Evolutionary conservation across 2,888 invertebrate genomes (phyloP).

Genomic region (Eupelmus urozonus): DNA sequence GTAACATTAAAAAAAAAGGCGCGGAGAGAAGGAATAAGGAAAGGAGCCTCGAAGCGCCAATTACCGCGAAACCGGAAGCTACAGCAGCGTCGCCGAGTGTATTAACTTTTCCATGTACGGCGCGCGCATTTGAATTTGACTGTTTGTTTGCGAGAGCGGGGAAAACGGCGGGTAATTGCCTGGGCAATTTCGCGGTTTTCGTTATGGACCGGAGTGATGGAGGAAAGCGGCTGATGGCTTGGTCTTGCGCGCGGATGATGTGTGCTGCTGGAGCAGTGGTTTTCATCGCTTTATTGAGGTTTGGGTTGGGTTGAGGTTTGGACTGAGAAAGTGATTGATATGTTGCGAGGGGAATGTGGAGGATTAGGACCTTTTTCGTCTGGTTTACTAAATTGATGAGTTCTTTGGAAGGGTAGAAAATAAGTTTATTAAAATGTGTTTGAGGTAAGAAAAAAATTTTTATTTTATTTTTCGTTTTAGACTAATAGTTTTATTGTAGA

Average conservation of each 20-base stretch:
- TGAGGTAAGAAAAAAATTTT: no score
- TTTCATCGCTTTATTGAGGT: slow-evolving; percentile 33
- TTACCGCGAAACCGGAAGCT: slow-evolving; percentile 43
- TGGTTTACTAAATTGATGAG: no score
- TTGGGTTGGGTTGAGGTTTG: no score
- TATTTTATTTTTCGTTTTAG: no score
- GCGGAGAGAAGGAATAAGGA: slow-evolving; percentile 1
- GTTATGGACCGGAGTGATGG: neutral
- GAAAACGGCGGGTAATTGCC: slow-evolving; percentile 32
- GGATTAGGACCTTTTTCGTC: no score
- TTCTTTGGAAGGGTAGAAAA: no score
- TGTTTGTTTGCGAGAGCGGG: slow-evolving; percentile 16
- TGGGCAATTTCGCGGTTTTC: slow-evolving; percentile 48
- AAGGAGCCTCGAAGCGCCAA: neutral
- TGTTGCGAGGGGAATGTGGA: no score
- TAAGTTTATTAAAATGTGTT: no score
- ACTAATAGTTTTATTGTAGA: no score
- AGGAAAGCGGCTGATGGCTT: slow-evolving; percentile 16
- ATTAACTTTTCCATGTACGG: slow-evolving; percentile 49
- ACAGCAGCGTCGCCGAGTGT: neutral
- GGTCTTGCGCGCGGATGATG: neutral
- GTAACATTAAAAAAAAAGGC: neutral
- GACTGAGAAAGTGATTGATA: no score
- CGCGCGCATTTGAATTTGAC: slow-evolving; percentile 40
- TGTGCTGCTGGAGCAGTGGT: neutral